Percentiles rank a stretch among this genome's conserved stretches.
These are phyloP conservation scores for Heterodera filipjevi DNA, from an alignment of 2,888 invertebrate species.

Conservation along the genomic window DNA sequence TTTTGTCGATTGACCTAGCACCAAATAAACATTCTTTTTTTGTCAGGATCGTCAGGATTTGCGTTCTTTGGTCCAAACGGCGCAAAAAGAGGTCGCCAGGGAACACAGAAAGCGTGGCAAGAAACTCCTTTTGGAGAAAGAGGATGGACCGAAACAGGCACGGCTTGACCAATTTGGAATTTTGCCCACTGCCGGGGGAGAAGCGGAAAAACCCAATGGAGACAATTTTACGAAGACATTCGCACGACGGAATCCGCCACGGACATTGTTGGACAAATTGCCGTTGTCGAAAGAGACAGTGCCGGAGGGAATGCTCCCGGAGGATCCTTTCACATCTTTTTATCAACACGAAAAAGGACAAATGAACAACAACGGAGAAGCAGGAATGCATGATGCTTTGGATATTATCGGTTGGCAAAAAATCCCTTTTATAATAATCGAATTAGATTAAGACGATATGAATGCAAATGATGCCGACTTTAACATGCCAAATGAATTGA, in stretches of 20 bases:
- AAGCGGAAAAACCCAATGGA: constrained; percentile 16
- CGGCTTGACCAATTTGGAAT: constrained; percentile 60
- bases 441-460: neutral
- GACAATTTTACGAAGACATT: constrained; percentile 9
- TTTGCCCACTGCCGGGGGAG: constrained; percentile 48
- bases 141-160: constrained; percentile 51
- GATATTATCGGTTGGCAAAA: neutral
- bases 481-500: neutral
- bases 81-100: constrained; percentile 53
- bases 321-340: constrained; percentile 34
- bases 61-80: constrained; percentile 47
- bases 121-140: constrained; percentile 22
- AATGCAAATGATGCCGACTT: neutral
- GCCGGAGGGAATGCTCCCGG: constrained; percentile 36
- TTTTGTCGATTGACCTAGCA: no score
- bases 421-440: neutral
- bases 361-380: neutral
- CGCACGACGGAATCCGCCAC: neutral
- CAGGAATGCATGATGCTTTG: neutral
- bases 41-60: constrained; percentile 41
- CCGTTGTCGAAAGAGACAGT: constrained; percentile 21
- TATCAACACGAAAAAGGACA: constrained; percentile 19
- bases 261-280: constrained; percentile 15
- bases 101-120: constrained; percentile 30
- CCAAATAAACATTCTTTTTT: neutral